These are phyloP conservation scores for Sigmodon hispidus DNA, from an alignment of 2,113 vertebrate genomes.

Conservation along the genomic window DNA sequence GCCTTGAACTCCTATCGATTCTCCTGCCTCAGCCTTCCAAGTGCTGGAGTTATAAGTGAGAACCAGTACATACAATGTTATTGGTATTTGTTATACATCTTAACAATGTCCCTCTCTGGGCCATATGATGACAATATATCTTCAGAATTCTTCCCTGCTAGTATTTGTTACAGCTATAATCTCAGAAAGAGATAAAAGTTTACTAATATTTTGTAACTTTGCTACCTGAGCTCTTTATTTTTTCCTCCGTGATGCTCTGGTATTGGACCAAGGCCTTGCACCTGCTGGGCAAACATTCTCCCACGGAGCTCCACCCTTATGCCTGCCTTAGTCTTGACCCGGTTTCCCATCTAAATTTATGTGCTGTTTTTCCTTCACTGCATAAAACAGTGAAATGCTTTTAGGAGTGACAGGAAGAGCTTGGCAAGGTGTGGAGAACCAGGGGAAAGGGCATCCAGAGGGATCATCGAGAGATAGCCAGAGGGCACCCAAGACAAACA, in stretches of 20 bases:
- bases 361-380: background rate
- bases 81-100: constrained; percentile 3
- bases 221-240: constrained; percentile 3
- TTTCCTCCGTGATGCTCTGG: background rate
- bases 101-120: background rate
- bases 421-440: background rate
- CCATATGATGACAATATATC: background rate
- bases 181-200: background rate
- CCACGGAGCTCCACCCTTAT: background rate
- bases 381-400: background rate
- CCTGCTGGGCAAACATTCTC: background rate
- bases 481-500: background rate
- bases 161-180: background rate
- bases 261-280: background rate
- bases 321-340: background rate
- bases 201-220: constrained; percentile 38
- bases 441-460: no score
- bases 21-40: background rate
- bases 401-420: background rate
- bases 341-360: background rate
- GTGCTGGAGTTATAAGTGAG: background rate
- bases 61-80: background rate
- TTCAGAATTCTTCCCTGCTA: background rate
- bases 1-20: background rate
- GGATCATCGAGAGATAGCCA: no score